phyloP scores from a whole-genome alignment of 2,113 vertebrate genomes.

The Oenanthe melanoleuca region DNA sequence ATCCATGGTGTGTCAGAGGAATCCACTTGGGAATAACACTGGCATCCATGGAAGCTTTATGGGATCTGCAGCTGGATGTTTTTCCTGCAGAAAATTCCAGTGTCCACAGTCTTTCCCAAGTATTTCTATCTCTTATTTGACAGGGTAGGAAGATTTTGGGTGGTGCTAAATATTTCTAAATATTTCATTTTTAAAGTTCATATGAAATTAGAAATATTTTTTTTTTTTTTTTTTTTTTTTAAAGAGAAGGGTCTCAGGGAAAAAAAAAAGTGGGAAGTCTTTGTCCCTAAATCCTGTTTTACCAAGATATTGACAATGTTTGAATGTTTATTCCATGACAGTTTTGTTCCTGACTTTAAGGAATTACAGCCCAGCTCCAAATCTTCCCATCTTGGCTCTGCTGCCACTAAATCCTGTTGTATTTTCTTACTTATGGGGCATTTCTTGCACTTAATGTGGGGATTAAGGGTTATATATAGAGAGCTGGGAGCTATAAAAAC shows the following conservation, averaged over 20 bases:
- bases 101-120: neutral
- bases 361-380: neutral
- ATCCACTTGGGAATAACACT: neutral
- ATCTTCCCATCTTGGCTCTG: neutral
- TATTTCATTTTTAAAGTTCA: neutral
- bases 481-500: neutral
- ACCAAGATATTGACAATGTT: neutral
- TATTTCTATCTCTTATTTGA: neutral
- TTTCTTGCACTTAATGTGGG: neutral
- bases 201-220: neutral
- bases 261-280: neutral
- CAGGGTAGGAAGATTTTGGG: neutral
- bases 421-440: neutral
- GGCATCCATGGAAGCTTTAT: neutral
- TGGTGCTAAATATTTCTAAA: neutral
- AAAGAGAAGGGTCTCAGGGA: accelerated
- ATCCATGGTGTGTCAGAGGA: neutral
- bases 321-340: neutral
- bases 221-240: too few relatives aligned
- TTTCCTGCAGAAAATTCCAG: neutral
- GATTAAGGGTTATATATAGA: neutral
- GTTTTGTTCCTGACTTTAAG: neutral
- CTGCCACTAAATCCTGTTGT: neutral
- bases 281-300: neutral
- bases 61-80: neutral